A percentile compares a stretch with the other conserved stretches of the same genome.
Evolutionary conservation across 2,888 invertebrate species (phyloP).

Genomic region (Acrocyrtus sp.): DNA sequence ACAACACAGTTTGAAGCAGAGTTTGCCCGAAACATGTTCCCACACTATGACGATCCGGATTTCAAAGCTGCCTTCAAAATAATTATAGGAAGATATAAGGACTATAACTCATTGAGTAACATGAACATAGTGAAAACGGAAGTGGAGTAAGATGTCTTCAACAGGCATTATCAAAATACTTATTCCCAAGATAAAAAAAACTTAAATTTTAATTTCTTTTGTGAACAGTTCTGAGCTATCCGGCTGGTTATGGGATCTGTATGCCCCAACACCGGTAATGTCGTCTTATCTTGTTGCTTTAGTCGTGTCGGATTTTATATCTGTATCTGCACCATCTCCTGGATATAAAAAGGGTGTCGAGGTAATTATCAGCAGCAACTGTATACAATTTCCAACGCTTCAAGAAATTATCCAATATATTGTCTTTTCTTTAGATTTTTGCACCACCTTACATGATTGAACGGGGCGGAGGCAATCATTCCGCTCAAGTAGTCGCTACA

Average conservation of each 20-base stretch:
- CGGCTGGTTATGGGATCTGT: constrained; percentile 53
- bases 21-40: constrained; percentile 46
- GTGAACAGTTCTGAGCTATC: constrained; percentile 12
- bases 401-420: background rate
- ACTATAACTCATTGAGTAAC: constrained; percentile 53
- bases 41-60: constrained; percentile 29
- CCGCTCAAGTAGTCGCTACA: constrained; percentile 46
- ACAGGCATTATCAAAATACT: background rate
- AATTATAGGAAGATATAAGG: constrained; percentile 31
- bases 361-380: no score
- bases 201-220: background rate
- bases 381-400: background rate
- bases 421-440: constrained; percentile 24
- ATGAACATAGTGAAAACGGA: constrained; percentile 35
- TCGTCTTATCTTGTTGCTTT: constrained; percentile 56
- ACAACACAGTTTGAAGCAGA: constrained; percentile 55
- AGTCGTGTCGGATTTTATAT: constrained; percentile 53
- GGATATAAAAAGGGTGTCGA: constrained; percentile 35
- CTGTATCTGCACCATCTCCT: constrained; percentile 3
- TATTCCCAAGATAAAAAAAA: background rate
- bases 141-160: constrained; percentile 32
- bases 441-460: constrained; percentile 39
- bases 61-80: constrained; percentile 53
- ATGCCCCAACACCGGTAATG: constrained; percentile 50
- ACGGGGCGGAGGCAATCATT: constrained; percentile 43